Evolutionary conservation across 2,797 vertebrate species (phyloP).

Genomic region (Okamejei kenojei): DNA sequence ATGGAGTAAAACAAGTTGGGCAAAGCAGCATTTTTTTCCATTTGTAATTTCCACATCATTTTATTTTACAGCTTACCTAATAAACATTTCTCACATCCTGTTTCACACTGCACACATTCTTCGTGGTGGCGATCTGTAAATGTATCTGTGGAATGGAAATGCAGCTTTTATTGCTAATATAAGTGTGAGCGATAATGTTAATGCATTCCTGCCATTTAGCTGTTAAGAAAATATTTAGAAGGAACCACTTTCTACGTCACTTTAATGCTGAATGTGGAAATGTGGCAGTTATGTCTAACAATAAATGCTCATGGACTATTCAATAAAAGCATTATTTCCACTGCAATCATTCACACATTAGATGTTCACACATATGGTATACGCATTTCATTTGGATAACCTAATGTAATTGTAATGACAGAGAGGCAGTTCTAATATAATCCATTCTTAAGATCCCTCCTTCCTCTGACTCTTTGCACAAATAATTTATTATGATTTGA

Average conservation of each 20-base stretch:
- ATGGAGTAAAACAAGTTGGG: background rate
- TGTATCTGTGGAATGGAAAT: conserved; percentile 57
- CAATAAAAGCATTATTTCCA: background rate
- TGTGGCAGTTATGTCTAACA: background rate
- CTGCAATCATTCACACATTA: background rate
- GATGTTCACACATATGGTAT: background rate
- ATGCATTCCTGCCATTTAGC: background rate
- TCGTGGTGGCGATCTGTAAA: conserved; percentile 56
- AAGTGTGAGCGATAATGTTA: background rate
- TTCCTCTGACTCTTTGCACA: background rate
- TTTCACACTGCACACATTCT: conserved; percentile 69
- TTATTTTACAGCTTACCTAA: conserved; percentile 59
- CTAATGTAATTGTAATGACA: background rate
- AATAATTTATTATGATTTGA: too few species aligned
- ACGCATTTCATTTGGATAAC: background rate
- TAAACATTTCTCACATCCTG: conserved; percentile 72
- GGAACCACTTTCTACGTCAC: background rate
- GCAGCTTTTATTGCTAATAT: background rate
- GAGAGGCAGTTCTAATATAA: background rate
- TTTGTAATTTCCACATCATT: background rate
- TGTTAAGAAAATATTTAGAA: background rate
- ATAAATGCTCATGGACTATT: background rate
- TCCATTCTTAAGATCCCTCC: background rate
- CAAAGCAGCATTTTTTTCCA: background rate
- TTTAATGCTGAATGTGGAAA: background rate